Conservation (phyloP, 2,888 invertebrate genomes). For the Aspidiotus rigidus region DNA sequence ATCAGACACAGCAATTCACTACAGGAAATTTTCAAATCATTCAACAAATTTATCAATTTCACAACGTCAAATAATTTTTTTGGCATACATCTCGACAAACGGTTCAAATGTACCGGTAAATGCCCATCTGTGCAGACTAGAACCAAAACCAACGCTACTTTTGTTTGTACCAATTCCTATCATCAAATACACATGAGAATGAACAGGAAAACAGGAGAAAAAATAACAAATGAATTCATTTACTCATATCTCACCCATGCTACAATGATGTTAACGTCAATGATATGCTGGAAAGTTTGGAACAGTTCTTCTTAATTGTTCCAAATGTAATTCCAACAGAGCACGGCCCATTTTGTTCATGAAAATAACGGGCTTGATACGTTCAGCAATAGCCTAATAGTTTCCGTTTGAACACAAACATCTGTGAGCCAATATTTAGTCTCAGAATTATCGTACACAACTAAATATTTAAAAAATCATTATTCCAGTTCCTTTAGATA, state of each 20-base stretch:
- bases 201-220: neutral
- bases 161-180: slow-evolving; percentile 85
- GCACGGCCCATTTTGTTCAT: slow-evolving; percentile 99
- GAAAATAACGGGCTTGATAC: slow-evolving; percentile 99
- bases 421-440: slow-evolving; percentile 52
- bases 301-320: slow-evolving; percentile 90
- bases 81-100: slow-evolving; percentile 97
- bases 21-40: neutral
- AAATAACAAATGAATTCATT: slow-evolving; percentile 40
- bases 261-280: slow-evolving; percentile 99
- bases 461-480: no score
- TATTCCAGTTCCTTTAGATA: no score
- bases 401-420: slow-evolving; percentile 99
- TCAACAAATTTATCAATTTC: slow-evolving; percentile 83
- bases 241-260: slow-evolving; percentile 99
- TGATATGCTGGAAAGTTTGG: slow-evolving; percentile 98
- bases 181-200: neutral
- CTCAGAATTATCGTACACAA: no score
- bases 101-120: slow-evolving; percentile 98
- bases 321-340: slow-evolving; percentile 90
- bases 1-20: slow-evolving; percentile 14
- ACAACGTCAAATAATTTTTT: slow-evolving; percentile 96
- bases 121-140: slow-evolving; percentile 99
- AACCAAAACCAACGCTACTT: slow-evolving; percentile 99
- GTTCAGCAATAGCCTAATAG: slow-evolving; percentile 99